Conservation (phyloP, 2,888 invertebrate genomes). For the Cephonodes hylas region DNA sequence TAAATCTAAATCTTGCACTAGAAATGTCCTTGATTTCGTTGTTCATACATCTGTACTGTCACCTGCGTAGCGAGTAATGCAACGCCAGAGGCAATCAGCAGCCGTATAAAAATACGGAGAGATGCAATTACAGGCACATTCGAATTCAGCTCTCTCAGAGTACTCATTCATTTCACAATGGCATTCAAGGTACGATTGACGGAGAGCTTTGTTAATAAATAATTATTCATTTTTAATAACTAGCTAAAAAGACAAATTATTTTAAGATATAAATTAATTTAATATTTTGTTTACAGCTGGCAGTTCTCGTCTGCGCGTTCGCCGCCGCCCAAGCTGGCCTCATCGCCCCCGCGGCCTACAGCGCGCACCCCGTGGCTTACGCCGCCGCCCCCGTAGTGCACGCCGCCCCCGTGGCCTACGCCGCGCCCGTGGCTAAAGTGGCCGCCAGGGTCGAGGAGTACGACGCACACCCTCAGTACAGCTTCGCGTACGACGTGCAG, state of each 20-base stretch:
- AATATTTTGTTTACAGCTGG: constrained; percentile 43
- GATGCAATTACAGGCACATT: background rate
- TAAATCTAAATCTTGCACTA: constrained; percentile 53
- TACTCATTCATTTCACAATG: background rate
- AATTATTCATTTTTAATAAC: too few species aligned
- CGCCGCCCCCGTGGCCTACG: constrained; percentile 26
- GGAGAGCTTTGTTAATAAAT: too few species aligned
- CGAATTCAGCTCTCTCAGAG: background rate
- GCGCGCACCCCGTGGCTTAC: constrained; percentile 39
- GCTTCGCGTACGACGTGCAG: constrained; percentile 72
- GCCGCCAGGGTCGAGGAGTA: constrained; percentile 50
- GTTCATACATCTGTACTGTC: background rate
- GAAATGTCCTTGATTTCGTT: background rate
- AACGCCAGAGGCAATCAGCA: background rate
- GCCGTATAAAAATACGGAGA: background rate
- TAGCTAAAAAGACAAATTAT: background rate
- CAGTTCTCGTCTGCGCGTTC: constrained; percentile 57
- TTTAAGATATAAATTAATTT: background rate
- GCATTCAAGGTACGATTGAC: background rate
- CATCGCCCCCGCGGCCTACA: constrained; percentile 44
- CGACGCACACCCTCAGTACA: constrained; percentile 55
- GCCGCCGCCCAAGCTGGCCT: constrained; percentile 59
- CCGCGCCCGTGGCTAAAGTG: constrained; percentile 26
- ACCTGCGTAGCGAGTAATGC: background rate
- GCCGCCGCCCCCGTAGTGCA: constrained; percentile 24